Evolutionary conservation across 2,797 vertebrate species (phyloP).

Genomic region (Valencia hispanica): DNA sequence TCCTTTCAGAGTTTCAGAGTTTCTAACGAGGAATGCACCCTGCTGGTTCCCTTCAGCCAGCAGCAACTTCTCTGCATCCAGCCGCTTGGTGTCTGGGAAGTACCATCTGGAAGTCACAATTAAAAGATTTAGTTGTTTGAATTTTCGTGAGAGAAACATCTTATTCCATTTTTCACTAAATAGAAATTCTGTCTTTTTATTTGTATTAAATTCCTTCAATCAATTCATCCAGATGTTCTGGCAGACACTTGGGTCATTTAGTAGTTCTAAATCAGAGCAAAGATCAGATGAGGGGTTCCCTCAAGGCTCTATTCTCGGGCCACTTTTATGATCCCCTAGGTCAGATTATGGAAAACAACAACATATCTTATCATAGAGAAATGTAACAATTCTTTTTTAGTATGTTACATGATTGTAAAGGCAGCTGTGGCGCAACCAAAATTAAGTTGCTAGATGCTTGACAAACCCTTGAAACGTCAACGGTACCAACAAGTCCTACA

Average conservation of each 20-base stretch:
- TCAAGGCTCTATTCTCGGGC: not conserved
- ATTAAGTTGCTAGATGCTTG: no score
- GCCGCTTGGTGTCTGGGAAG: constrained; percentile 88
- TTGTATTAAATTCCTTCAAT: no score
- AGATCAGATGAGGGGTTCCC: not conserved
- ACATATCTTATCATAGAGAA: not conserved
- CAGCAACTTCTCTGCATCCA: constrained; percentile 91
- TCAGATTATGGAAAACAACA: not conserved
- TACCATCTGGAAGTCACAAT: constrained; percentile 87
- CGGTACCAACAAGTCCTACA: no score
- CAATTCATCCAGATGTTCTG: no score
- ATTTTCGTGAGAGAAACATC: not conserved
- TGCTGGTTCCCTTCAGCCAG: constrained; percentile 76
- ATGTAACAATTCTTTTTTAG: not conserved
- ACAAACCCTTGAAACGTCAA: no score
- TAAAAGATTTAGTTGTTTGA: not conserved
- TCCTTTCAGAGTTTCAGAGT: constrained; percentile 89
- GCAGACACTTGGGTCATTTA: not conserved
- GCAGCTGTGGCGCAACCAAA: no score
- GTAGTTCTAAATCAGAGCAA: not conserved
- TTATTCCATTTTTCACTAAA: not conserved
- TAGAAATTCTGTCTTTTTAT: not conserved
- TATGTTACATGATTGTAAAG: not conserved
- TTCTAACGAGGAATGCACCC: constrained; percentile 90
- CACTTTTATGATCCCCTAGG: not conserved